phyloP scores from a whole-genome alignment of 2,797 vertebrate species.

The Mus spretus region DNA sequence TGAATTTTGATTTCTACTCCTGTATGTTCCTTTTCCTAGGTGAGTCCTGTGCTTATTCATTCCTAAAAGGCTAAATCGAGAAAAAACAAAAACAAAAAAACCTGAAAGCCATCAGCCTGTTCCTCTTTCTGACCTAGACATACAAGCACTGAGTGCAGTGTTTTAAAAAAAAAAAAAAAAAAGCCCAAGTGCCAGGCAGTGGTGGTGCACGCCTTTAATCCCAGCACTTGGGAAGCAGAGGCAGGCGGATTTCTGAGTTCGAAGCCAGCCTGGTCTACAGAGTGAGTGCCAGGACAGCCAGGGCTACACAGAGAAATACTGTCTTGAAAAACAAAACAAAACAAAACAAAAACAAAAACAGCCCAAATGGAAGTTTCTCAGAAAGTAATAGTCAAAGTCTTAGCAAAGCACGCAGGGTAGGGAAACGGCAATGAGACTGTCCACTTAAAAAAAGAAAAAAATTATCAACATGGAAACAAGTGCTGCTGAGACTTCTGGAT shows the following conservation, averaged over 20 bases:
- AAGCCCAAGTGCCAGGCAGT: too few species aligned
- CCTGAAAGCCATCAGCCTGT: conserved; percentile 60
- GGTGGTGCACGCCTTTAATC: too few species aligned
- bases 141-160: conserved; percentile 23
- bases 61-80: conserved; percentile 64
- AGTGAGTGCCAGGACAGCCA: too few species aligned
- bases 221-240: too few species aligned
- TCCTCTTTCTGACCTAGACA: conserved; percentile 65
- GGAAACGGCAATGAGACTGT: conserved; percentile 64
- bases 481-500: conserved; percentile 79
- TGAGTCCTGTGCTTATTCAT: conserved; percentile 72
- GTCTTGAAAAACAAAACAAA: too few species aligned
- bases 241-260: too few species aligned
- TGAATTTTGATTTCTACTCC: conserved; percentile 1
- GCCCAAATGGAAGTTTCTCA: conserved; percentile 45
- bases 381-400: conserved; percentile 71
- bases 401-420: conserved; percentile 35
- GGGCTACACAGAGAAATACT: too few species aligned
- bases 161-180: conserved; percentile 29
- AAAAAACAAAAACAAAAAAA: conserved; percentile 53
- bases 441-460: conserved; percentile 74
- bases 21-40: conserved; percentile 39
- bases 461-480: conserved; percentile 79
- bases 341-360: background rate
- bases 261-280: too few species aligned